Conservation (phyloP, 2,888 invertebrate species). For the Hartigia nigra region DNA sequence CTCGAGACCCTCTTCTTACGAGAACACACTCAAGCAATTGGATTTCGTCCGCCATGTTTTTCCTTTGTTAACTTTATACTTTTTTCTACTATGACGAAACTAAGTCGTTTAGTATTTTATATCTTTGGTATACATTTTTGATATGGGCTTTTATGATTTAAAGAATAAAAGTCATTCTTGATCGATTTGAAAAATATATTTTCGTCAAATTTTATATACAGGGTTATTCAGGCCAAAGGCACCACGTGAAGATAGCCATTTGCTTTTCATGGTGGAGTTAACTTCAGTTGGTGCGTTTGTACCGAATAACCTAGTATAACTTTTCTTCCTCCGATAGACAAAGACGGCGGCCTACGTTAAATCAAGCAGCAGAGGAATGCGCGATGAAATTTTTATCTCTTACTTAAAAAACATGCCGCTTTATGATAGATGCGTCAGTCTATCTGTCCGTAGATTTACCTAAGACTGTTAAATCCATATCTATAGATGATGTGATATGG, state of each 20-base stretch:
- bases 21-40: not conserved
- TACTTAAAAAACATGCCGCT: constrained; percentile 14
- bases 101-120: not conserved
- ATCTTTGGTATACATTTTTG: not conserved
- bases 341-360: not conserved
- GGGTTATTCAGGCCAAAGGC: not conserved
- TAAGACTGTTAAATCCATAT: not conserved
- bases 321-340: not conserved
- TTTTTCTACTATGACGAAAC: not conserved
- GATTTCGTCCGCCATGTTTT: not conserved
- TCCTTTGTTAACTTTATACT: not conserved
- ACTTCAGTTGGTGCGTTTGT: too few species aligned
- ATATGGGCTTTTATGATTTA: not conserved
- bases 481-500: not conserved
- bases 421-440: constrained; percentile 18
- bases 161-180: not conserved
- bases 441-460: constrained; percentile 10
- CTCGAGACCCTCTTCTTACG: not conserved
- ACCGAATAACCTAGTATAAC: not conserved
- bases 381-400: constrained; percentile 15
- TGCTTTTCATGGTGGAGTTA: too few species aligned
- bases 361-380: not conserved
- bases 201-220: not conserved
- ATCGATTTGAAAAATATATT: not conserved
- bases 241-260: too few species aligned